phyloP scores from a whole-genome alignment of 2,888 invertebrate genomes.

The Galeopsomyia nigrocyanea region DNA sequence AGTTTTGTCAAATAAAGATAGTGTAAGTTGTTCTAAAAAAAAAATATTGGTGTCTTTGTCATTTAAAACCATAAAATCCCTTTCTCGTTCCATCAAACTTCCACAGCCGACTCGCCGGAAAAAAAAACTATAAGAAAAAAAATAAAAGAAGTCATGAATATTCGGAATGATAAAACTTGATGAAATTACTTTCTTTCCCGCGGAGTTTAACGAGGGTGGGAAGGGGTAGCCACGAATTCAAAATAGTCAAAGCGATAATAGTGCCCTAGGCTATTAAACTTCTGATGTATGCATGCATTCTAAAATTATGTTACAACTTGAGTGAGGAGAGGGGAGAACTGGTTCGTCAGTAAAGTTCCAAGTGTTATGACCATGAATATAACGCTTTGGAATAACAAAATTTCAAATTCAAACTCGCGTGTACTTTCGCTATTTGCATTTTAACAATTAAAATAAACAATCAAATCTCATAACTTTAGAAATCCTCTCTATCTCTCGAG shows the following conservation, averaged over 20 bases:
- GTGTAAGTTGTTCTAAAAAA: slow-evolving; percentile 41
- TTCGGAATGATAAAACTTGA: not conserved
- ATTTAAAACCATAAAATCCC: too few species aligned
- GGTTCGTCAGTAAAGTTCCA: slow-evolving; percentile 12
- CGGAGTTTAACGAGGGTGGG: too few species aligned
- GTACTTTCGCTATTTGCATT: too few species aligned
- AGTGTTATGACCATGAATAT: not conserved
- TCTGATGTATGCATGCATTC: slow-evolving; percentile 38
- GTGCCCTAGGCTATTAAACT: slow-evolving; percentile 27
- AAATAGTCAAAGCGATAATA: slow-evolving; percentile 7
- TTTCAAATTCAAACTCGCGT: too few species aligned
- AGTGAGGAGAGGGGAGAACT: not conserved
- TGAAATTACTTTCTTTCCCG: not conserved
- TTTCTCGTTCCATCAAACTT: not conserved
- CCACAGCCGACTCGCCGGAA: not conserved
- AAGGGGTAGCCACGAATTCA: slow-evolving; percentile 6
- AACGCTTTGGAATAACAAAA: too few species aligned
- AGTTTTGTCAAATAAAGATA: slow-evolving; percentile 41
- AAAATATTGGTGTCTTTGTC: too few species aligned
- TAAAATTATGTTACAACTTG: slow-evolving; percentile 28
- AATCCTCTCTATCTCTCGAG: too few species aligned
- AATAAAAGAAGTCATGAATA: slow-evolving; percentile 8
- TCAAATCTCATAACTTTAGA: too few species aligned
- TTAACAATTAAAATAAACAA: too few species aligned
- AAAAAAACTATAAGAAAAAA: slow-evolving; percentile 13